phyloP scores from a whole-genome alignment of 2,113 vertebrate species.

The Xiphophorus hellerii region DNA sequence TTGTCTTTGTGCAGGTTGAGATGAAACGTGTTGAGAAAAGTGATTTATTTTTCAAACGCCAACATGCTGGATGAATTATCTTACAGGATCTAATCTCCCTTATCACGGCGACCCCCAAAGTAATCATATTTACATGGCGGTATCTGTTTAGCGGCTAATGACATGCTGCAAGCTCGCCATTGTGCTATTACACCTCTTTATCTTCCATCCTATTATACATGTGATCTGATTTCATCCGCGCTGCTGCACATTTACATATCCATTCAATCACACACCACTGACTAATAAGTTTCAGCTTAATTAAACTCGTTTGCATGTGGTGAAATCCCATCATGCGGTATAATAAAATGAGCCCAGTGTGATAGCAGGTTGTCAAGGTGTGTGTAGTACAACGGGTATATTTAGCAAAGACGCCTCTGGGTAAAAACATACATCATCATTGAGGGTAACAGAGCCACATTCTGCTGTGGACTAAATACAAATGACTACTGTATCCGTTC shows the following conservation, averaged over 20 bases:
- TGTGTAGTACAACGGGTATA: conserved; percentile 42
- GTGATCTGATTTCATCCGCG: conserved; percentile 45
- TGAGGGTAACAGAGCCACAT: conserved; percentile 28
- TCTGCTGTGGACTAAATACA: not conserved
- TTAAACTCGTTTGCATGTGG: conserved; percentile 60
- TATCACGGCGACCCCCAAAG: conserved; percentile 27
- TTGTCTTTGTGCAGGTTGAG: conserved; percentile 16
- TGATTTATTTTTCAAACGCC: not conserved
- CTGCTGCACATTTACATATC: conserved; percentile 52
- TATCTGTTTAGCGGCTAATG: conserved; percentile 39
- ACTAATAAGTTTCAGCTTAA: conserved; percentile 57
- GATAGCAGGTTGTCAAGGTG: conserved; percentile 62
- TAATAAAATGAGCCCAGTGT: conserved; percentile 55
- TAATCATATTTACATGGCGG: conserved; percentile 37
- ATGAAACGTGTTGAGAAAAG: conserved; percentile 3
- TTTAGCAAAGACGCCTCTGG: conserved; percentile 47
- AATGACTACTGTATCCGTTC: not conserved
- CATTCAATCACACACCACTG: conserved; percentile 42
- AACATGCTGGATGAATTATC: not conserved
- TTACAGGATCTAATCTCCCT: conserved; percentile 16
- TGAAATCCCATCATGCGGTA: conserved; percentile 53
- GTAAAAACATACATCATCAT: conserved; percentile 28
- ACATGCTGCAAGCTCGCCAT: conserved; percentile 40
- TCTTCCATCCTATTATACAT: conserved; percentile 48
- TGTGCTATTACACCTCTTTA: conserved; percentile 48